phyloP scores from a whole-genome alignment of 92 coral and sea anemone species.

The Muricea muricata region DNA sequence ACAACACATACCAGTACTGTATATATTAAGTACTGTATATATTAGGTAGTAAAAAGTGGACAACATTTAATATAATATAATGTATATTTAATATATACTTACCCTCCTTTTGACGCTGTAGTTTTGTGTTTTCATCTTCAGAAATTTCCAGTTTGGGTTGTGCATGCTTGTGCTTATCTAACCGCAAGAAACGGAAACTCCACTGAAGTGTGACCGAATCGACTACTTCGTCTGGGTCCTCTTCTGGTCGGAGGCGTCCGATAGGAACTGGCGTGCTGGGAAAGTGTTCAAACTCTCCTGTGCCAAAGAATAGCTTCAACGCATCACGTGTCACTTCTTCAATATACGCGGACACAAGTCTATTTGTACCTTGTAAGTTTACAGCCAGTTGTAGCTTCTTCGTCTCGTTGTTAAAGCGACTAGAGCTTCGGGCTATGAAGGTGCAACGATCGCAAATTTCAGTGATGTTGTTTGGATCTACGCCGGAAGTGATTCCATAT shows the following conservation, averaged over 20 bases:
- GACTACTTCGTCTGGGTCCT: constrained; percentile 29
- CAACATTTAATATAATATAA: neutral
- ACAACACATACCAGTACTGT: no score
- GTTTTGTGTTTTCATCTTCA: neutral
- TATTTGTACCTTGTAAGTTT: constrained; percentile 57
- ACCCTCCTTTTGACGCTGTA: constrained; percentile 22
- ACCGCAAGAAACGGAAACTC: constrained; percentile 4
- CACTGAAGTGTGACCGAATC: constrained; percentile 4
- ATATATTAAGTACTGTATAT: no score
- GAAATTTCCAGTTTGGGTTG: neutral
- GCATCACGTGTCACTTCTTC: constrained; percentile 58
- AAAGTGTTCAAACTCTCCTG: constrained; percentile 61
- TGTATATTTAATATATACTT: neutral
- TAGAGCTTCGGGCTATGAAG: constrained; percentile 58
- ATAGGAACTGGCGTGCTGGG: constrained; percentile 59
- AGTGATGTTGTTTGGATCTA: constrained; percentile 64
- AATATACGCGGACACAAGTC: constrained; percentile 59
- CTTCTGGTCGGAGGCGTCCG: constrained; percentile 67
- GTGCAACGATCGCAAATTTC: constrained; percentile 80
- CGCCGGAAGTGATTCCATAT: neutral
- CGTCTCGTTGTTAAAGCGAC: constrained; percentile 69
- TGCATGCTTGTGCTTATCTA: neutral
- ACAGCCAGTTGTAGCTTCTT: constrained; percentile 70
- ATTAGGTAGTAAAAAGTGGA: neutral
- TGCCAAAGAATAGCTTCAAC: constrained; percentile 6